A percentile compares a stretch with the other conserved stretches of the same genome.
These are phyloP conservation scores for Polietes domitor DNA, from an alignment of 2,888 invertebrate species.

Conservation along the genomic window DNA sequence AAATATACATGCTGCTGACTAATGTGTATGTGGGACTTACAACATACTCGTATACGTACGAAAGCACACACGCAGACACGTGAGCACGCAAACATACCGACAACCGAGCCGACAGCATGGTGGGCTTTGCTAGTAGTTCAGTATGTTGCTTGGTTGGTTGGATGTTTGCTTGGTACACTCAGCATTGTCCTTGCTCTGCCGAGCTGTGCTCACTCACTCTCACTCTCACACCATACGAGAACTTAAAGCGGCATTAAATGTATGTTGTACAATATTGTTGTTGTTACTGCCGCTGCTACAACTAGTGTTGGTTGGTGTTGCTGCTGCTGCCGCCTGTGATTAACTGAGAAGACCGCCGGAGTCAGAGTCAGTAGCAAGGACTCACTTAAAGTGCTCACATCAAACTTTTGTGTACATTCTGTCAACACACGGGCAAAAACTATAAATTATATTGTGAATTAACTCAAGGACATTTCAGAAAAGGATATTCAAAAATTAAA, in stretches of 20 bases:
- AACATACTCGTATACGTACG: neutral
- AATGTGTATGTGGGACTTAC: constrained; percentile 12
- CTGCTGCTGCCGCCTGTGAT: constrained; percentile 32
- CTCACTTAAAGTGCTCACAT: constrained; percentile 61
- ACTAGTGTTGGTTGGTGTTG: neutral
- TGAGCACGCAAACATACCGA: neutral
- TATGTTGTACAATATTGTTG: constrained; percentile 69
- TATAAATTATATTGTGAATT: constrained; percentile 19
- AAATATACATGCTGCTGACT: neutral
- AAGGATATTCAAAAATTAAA: neutral
- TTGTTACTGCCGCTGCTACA: constrained; percentile 14
- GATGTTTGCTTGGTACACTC: constrained; percentile 34
- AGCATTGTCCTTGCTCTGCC: constrained; percentile 49
- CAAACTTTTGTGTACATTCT: constrained; percentile 10
- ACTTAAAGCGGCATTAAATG: constrained; percentile 33
- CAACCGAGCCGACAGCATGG: constrained; percentile 59
- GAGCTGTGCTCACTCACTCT: neutral
- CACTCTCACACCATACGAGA: neutral
- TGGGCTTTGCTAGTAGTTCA: constrained; percentile 73
- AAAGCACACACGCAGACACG: neutral
- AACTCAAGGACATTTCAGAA: neutral
- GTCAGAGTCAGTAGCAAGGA: constrained; percentile 64
- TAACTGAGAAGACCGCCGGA: constrained; percentile 44
- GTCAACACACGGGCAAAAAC: neutral
- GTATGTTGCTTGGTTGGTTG: constrained; percentile 71